Base-by-base conservation (phyloP, 2,888 invertebrate species). In the Siphlonurus alternatus region DNA sequence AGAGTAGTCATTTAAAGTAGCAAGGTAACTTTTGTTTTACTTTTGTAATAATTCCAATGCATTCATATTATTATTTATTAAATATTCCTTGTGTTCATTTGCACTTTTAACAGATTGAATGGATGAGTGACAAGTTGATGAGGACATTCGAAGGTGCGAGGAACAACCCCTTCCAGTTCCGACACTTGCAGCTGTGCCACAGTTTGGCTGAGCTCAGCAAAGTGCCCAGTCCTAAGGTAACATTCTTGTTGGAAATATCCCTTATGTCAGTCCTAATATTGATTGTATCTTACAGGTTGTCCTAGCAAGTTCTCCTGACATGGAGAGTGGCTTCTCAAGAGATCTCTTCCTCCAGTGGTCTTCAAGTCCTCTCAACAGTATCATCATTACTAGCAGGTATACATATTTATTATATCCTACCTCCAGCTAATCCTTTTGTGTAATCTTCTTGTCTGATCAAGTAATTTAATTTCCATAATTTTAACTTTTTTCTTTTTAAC, bases 61-160 rank as follows among this genome's bases (percentile, higher is more conserved):
- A 62, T 62, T 3, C 60, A 56, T 53, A 10, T 56, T 59, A 38
- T 63, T 25, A n/a, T 60, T 61, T 10, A 53, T 18, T 20, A 51
- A 56, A 23, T 23, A 15, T 22, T 53, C 2, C 19, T 20, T 56
- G 15, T 38, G 15, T 38, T 10, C 38, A 5, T 38, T 5, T 38
- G 15, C 15, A 38, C 38, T 5, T 54, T 65, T 70, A 71, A 15
- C 75, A 89, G 82, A 95, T 99, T 69, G 99, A 99, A 77, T 99
- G 98, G 99, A 99, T 99, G 99, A 95, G 95, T 73, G 98, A 99
- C 73, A 98, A 97, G 73, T 78, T 99, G 56, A 94, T 97, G 81
- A 85, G 93, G 66, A 88, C 88, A 63, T 93, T 93, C 73, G 93
- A 93, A 74, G 91, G 90, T 0, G 90, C 90, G 0, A 82, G 94